These are phyloP conservation scores for Bambusicola thoracicus DNA, from an alignment of 2,113 vertebrate species.

Conservation along the genomic window DNA sequence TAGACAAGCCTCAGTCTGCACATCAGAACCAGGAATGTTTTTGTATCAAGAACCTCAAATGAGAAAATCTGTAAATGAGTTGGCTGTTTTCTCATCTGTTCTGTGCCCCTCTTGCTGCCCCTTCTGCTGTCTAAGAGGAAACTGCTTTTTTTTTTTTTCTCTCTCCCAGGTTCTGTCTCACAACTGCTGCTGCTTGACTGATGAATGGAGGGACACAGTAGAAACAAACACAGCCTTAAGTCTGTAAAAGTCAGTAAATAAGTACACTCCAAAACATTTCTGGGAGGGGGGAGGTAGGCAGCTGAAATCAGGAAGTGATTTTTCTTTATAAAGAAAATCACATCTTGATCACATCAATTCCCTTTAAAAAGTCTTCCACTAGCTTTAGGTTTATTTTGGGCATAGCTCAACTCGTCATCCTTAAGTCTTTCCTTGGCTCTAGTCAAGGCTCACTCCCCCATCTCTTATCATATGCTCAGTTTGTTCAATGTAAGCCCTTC, in stretches of 20 bases:
- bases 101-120: constrained; percentile 75
- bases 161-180: constrained; percentile 62
- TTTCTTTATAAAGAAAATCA: background rate
- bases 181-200: constrained; percentile 68
- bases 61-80: constrained; percentile 77
- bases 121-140: constrained; percentile 72
- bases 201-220: constrained; percentile 50
- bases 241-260: constrained; percentile 51
- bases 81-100: constrained; percentile 77
- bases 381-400: constrained; percentile 14
- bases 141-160: constrained; percentile 64
- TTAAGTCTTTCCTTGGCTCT: constrained; percentile 23
- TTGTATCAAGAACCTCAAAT: constrained; percentile 77
- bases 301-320: constrained; percentile 41
- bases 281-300: background rate
- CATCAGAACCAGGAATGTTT: constrained; percentile 76
- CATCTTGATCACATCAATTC: background rate
- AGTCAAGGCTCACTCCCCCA: constrained; percentile 2
- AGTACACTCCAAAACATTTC: constrained; percentile 4
- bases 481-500: background rate
- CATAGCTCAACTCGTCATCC: constrained; percentile 2
- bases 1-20: constrained; percentile 77
- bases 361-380: background rate
- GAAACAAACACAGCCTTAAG: constrained; percentile 52
- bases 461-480: constrained; percentile 27